Evolutionary conservation across 2,797 vertebrate genomes (phyloP).

Genomic region (Anniella stebbinsi): DNA sequence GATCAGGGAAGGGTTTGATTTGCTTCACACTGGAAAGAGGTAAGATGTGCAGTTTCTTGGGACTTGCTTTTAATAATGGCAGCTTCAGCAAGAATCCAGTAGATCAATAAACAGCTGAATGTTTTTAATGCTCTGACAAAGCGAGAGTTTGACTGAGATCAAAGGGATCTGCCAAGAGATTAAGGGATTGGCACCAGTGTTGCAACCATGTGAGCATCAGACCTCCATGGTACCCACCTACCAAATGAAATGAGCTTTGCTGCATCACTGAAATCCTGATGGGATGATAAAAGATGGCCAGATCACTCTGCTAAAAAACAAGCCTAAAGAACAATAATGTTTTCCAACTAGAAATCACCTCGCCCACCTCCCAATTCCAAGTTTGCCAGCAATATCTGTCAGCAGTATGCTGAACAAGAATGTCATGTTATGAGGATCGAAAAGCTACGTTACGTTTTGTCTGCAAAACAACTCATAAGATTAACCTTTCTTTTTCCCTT

Average conservation of each 20-base stretch:
- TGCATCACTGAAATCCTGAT: neutral
- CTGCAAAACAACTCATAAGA: neutral
- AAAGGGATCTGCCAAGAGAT: neutral
- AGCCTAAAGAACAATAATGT: no score
- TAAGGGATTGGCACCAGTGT: neutral
- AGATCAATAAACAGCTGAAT: neutral
- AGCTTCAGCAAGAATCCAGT: neutral
- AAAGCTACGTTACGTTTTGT: neutral
- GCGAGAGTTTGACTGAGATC: neutral
- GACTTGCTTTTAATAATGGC: rapidly evolving
- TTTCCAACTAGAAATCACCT: neutral
- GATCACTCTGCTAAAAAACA: neutral
- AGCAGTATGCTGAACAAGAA: neutral
- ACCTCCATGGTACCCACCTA: neutral
- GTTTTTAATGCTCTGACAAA: no score
- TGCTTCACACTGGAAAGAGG: conserved; percentile 83
- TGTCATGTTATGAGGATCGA: neutral
- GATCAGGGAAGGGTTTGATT: conserved; percentile 83
- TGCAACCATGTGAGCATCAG: neutral
- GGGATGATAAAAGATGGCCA: neutral
- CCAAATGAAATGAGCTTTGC: neutral
- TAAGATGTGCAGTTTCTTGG: conserved; percentile 58
- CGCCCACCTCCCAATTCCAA: neutral
- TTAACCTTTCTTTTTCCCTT: conserved; percentile 8
- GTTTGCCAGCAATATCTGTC: neutral